Evolutionary conservation across 2,888 invertebrate genomes (phyloP), one percentile per base, ranked within the genome.

Genomic region (Drosophila glabriapex): DNA sequence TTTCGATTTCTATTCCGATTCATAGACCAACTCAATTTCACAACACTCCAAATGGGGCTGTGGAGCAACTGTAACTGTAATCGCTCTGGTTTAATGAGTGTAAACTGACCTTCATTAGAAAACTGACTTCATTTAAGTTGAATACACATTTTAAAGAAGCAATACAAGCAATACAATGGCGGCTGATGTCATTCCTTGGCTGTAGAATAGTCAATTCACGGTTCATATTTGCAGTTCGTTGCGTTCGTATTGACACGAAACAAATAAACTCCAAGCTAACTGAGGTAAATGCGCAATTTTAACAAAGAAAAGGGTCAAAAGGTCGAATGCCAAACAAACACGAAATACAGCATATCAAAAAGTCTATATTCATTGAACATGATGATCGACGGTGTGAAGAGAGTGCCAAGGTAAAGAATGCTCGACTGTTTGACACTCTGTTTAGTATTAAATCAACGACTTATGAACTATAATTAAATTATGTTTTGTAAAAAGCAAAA

Each of bases 171-270:
- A 35, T 35, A 14, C 19, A 52, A 56, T 22, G 49, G 2, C 16
- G 68, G 53, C 28, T 29, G 43, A 43, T 43, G 49, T 60, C 37
- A 16, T 31, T 16, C 19, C 14, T 43, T 64, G 53, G 37, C 41
- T 41, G 28, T 53, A 46, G 53, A 55, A 73, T 76, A 76, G 67
- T 68, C 69, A 73, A 83, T 75, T 72, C 60, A 67, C 56, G 72
- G 61, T 68, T 75, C 56, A 67, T 64, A 52, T 86, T 79, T 73
- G 60, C 77, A 86, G 82, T 82, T 86, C 82, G 77, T 82, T 86
- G 82, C 64, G 37, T 77, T 58, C 53, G 41, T 39, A 65, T 73
- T 76, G 83, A 75, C 76, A 76, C 85, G 74, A 86, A 83, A 53
- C 77, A 83, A 84, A 85, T 75, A 86, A 79, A 69, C 86, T 81